Evolutionary conservation across 2,888 invertebrate genomes (phyloP).

Genomic region (Sepiola atlantica): DNA sequence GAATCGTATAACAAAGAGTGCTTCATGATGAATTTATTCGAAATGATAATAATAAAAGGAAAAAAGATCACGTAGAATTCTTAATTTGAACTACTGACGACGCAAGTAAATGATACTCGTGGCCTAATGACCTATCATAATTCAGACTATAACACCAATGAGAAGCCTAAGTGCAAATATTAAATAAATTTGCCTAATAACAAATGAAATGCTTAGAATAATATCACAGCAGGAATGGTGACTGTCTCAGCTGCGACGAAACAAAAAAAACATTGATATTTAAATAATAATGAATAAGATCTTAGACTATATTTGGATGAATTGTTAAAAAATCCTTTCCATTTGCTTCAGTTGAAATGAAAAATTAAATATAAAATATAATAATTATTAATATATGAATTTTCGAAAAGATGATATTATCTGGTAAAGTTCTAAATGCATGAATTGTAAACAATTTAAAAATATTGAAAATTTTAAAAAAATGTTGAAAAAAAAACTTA

Average conservation of each 20-base stretch:
- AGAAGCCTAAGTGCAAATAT: background rate
- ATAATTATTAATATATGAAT: background rate
- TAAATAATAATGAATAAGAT: background rate
- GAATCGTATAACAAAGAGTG: too few species aligned
- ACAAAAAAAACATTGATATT: too few species aligned
- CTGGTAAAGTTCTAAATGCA: background rate
- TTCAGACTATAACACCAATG: background rate
- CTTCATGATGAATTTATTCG: too few species aligned
- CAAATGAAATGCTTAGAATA: background rate
- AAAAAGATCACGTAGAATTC: too few species aligned
- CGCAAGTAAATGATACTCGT: background rate
- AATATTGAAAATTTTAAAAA: too few species aligned
- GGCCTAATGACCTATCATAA: slow-evolving; percentile 16
- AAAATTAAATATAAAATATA: background rate
- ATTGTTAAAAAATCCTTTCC: background rate
- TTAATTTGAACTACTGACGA: background rate
- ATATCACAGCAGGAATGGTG: background rate
- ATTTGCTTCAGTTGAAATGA: background rate
- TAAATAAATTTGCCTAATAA: background rate
- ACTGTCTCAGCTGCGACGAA: background rate
- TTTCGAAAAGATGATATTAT: background rate
- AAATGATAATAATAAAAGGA: too few species aligned
- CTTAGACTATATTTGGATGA: background rate
- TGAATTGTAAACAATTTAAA: background rate
- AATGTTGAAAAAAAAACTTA: background rate